phyloP scores from a whole-genome alignment of 2,113 vertebrate species.

The Pangasianodon gigas region DNA sequence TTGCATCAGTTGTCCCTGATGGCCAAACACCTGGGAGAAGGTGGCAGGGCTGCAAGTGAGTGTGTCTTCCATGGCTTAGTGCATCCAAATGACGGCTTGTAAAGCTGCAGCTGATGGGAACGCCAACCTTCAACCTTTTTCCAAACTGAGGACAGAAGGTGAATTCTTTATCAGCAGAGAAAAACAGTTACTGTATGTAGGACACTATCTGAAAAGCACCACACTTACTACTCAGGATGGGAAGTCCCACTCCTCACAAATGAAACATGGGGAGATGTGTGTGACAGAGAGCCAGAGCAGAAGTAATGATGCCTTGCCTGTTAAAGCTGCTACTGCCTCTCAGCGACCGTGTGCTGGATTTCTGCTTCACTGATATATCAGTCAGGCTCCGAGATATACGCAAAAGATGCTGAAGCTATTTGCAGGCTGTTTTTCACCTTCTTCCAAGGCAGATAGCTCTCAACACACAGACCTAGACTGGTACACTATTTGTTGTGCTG shows the following conservation, averaged over 20 bases:
- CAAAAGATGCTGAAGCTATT: slow-evolving; percentile 8
- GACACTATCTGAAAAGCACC: slow-evolving; percentile 35
- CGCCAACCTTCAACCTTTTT: no score
- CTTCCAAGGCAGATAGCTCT: slow-evolving; percentile 28
- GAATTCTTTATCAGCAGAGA: neutral
- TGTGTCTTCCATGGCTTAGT: slow-evolving; percentile 71
- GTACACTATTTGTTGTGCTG: slow-evolving; percentile 57
- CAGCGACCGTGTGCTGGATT: slow-evolving; percentile 46
- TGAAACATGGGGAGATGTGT: slow-evolving; percentile 51
- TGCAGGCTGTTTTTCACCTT: slow-evolving; percentile 9
- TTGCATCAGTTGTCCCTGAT: slow-evolving; percentile 77
- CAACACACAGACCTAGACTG: slow-evolving; percentile 54
- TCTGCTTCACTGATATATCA: slow-evolving; percentile 13
- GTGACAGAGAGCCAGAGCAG: slow-evolving; percentile 45
- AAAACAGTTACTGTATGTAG: slow-evolving; percentile 22
- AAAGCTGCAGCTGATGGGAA: neutral
- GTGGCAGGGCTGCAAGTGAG: slow-evolving; percentile 76
- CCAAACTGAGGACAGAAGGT: neutral
- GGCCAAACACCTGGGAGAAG: slow-evolving; percentile 80
- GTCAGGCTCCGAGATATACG: slow-evolving; percentile 11
- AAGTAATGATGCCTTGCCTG: slow-evolving; percentile 56
- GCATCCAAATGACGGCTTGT: slow-evolving; percentile 32
- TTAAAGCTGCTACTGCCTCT: slow-evolving; percentile 20
- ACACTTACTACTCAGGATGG: slow-evolving; percentile 50
- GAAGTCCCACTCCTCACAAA: slow-evolving; percentile 54